Base-by-base conservation (phyloP, 2,113 vertebrate species). In the Calidris pygmaea region DNA sequence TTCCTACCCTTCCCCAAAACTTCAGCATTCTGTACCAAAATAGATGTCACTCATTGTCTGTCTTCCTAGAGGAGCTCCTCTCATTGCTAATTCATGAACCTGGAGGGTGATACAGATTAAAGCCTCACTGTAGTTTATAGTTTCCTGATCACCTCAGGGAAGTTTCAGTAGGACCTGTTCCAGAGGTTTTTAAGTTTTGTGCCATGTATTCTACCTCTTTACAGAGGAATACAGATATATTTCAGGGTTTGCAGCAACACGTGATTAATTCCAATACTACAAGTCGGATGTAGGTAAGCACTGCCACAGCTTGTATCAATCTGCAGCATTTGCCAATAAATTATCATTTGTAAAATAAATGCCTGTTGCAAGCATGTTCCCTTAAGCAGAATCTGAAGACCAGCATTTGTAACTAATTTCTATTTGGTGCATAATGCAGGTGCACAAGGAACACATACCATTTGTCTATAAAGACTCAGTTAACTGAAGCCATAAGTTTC, bases 81-180 rank as follows among this genome's bases (percentile, higher is more conserved):
- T 78, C 21, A 34, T 39, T 65, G 41, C 23, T 67, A 45, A 45
- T 77, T 74, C 68, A 14, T 3, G 1, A 76, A 39, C n/a, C 19
- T 73, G 47, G 39, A 63, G 88, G 35, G 41, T 70, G 52, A 93
- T 58, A 66, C 29, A 70, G 55, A 83, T 84, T 85, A 94, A 84
- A 96, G 17, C 35, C 72, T 85, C 18, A 2, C 29, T 66, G 60
- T 39, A 77, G 53, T 76, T 97, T 87, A 35, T 14, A 34, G 32
- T 52, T 97, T 95, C 87, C 82, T 90, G 85, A 85, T 95, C 73
- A 85, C 82, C 73, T 68, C 50, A 32, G 80, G 87, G 89, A 87
- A 73, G 59, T 92, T 96, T 95, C 91, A 87, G 43, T 47, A 94
- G 85, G 80, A 95, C 21, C 24, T 60, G 18, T 68, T 90, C 55